Base-by-base conservation (phyloP, 2,797 vertebrate genomes). In the Anguilla obscura region DNA sequence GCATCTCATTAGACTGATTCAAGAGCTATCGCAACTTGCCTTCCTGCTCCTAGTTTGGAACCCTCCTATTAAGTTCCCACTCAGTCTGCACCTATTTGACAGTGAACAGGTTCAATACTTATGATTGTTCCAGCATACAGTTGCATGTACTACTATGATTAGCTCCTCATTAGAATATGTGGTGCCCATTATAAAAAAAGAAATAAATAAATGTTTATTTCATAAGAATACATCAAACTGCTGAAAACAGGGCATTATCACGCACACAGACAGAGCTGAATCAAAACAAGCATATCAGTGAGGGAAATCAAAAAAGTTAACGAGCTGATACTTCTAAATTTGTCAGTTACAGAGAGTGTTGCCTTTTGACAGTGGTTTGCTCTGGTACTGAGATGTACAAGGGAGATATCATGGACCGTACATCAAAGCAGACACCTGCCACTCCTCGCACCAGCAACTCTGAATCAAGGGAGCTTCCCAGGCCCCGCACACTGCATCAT, bases 301-400 rank as follows among this genome's bases (percentile, higher is more conserved):
- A 45, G 45, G 6, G 24, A 82, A 18, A 82, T n/a, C 1, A 82
- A 50, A 24, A 45, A 82, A 8, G 33, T 2, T 52, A 50, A 84
- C 1, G 63, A 84, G n/a, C 66, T 74, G 63, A 60, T 50, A 33
- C 54, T 87, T 33, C 60, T 27, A 66, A 24, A 3, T 66, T 69
- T 84, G 82, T 84, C 54, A 71, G 69, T 76, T 69, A 85, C 27
- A 79, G 21, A 27, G 52, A 56, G 63, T 88, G 48, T 40, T 60
- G 87, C 27, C 58, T 54, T 14, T 16, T 9, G 74, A 82, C 58
- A 50, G 71, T 54, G 50, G 8, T 40, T 60, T 82, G 18, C 79
- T 82, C 45, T 48, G 45, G 79, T 82, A 24, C 48, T 82, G 79
- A 82, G 36, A 80, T 80, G 8, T 27, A 66, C 18, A 9, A 50